Conservation (phyloP, 2,113 vertebrate genomes). For the Seriola dumerili region DNA sequence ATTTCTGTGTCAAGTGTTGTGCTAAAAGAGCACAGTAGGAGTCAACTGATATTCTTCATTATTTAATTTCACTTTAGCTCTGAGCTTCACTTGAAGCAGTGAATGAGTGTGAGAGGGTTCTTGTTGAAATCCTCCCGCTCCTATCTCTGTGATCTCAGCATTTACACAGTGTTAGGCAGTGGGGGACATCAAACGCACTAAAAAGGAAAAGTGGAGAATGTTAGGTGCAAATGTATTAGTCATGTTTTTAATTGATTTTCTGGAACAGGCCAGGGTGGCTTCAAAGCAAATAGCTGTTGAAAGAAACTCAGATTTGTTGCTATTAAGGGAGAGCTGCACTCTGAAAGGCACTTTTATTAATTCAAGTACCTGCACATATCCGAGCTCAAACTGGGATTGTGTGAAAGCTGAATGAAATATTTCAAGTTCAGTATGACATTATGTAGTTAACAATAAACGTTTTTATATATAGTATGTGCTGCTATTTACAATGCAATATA, state of each 20-base stretch:
- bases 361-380: constrained; percentile 24
- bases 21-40: constrained; percentile 46
- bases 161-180: constrained; percentile 51
- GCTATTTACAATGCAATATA: neutral
- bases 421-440: neutral
- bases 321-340: constrained; percentile 48
- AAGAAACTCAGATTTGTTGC: constrained; percentile 64
- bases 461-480: neutral
- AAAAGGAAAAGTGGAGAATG: constrained; percentile 66
- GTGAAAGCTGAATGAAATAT: constrained; percentile 13
- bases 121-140: constrained; percentile 47
- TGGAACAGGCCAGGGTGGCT: constrained; percentile 60
- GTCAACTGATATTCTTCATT: constrained; percentile 58
- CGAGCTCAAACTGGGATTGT: constrained; percentile 22
- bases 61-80: constrained; percentile 64
- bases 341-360: constrained; percentile 19
- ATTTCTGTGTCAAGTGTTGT: constrained; percentile 23
- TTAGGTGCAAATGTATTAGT: constrained; percentile 75
- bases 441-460: neutral
- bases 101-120: constrained; percentile 38
- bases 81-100: constrained; percentile 55
- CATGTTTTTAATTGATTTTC: constrained; percentile 79
- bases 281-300: constrained; percentile 72
- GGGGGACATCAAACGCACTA: constrained; percentile 67
- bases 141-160: constrained; percentile 70